Conservation (phyloP, 2,797 vertebrate genomes). For the Tadarida brasiliensis region DNA sequence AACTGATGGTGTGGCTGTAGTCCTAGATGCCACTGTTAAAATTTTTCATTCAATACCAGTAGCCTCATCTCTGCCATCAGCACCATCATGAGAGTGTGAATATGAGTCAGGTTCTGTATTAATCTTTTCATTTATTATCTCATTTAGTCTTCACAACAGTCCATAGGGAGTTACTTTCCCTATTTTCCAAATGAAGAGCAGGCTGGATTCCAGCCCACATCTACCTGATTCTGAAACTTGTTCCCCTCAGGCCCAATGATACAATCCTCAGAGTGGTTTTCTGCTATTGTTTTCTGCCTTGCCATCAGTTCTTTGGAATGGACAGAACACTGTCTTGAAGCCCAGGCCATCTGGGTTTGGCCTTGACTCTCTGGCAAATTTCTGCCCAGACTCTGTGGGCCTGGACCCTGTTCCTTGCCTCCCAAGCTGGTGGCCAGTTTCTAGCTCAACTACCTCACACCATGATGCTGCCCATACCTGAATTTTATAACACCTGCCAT, state of each 20-base stretch:
- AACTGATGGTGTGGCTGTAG: slow-evolving; percentile 32
- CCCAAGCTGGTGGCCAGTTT: not conserved
- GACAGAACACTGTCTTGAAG: not conserved
- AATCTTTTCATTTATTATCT: not conserved
- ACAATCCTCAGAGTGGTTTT: not conserved
- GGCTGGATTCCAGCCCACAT: not conserved
- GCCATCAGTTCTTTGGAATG: not conserved
- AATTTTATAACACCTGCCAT: not conserved
- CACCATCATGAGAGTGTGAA: not conserved
- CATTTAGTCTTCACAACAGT: not conserved
- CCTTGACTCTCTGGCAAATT: slow-evolving; percentile 33
- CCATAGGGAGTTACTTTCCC: not conserved
- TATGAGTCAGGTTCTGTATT: not conserved
- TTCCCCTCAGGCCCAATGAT: not conserved
- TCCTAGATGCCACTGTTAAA: slow-evolving; percentile 18
- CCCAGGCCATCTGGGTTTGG: not conserved
- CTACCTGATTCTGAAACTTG: not conserved
- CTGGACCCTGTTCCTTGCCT: not conserved
- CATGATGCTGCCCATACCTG: not conserved
- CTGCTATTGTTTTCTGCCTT: not conserved
- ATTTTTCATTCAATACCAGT: not conserved
- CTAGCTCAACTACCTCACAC: not conserved
- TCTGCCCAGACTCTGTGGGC: not conserved
- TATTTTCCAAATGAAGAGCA: slow-evolving; percentile 22
- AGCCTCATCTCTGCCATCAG: not conserved